phyloP scores from a whole-genome alignment of 2,888 invertebrate genomes.

The Mesorhabditis belari region DNA sequence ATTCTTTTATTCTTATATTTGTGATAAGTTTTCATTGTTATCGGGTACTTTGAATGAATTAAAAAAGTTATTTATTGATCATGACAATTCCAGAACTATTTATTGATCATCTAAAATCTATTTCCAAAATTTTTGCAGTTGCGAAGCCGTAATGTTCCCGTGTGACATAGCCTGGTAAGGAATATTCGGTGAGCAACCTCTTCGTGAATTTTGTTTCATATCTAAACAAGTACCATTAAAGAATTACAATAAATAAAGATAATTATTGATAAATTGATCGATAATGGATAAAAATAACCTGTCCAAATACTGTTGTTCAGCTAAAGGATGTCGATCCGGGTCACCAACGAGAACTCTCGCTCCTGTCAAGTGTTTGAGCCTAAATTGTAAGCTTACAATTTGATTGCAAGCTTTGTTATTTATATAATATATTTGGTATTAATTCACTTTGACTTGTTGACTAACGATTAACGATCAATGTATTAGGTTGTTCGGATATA shows the following conservation, averaged over 20 bases:
- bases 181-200: constrained; percentile 15
- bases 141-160: constrained; percentile 36
- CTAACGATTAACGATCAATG: no score
- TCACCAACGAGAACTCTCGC: constrained; percentile 26
- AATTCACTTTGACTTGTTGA: background rate
- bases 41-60: no score
- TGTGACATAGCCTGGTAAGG: constrained; percentile 32
- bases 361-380: background rate
- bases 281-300: constrained; percentile 3
- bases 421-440: background rate
- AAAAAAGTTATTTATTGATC: no score
- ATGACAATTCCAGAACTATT: no score
- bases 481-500: no score
- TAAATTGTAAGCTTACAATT: constrained; percentile 6
- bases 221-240: constrained; percentile 10
- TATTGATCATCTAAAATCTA: constrained; percentile 7
- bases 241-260: background rate
- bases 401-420: background rate
- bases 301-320: constrained; percentile 17
- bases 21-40: no score
- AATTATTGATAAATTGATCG: no score
- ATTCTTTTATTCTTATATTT: no score
- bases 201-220: constrained; percentile 25
- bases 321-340: constrained; percentile 32
- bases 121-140: constrained; percentile 28